phyloP scores from a whole-genome alignment of 2,797 vertebrate species.

The Typhlichthys eigenmanni region DNA sequence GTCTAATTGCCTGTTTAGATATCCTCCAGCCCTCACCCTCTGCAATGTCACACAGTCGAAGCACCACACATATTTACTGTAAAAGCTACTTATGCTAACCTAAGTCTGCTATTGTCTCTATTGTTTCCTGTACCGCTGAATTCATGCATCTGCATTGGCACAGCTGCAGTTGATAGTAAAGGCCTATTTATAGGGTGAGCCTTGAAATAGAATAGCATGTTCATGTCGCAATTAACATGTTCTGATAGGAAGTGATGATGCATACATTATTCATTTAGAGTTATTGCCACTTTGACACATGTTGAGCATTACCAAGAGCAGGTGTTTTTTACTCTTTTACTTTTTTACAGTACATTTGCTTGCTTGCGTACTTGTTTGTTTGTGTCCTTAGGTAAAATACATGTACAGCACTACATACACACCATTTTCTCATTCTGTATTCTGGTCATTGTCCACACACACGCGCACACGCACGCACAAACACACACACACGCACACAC shows the following conservation, averaged over 20 bases:
- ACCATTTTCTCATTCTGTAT: slow-evolving; percentile 25
- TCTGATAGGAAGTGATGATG: slow-evolving; percentile 42
- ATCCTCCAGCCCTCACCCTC: slow-evolving; percentile 65
- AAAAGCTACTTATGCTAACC: slow-evolving; percentile 50
- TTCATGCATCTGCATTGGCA: slow-evolving; percentile 44
- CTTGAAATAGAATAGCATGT: slow-evolving; percentile 25
- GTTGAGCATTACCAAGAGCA: slow-evolving; percentile 24
- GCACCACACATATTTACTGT: slow-evolving; percentile 72
- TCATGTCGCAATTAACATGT: slow-evolving; percentile 50
- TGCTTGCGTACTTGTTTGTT: too few relatives aligned
- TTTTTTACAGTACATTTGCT: background rate
- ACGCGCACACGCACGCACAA: too few relatives aligned
- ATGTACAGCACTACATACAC: too few relatives aligned
- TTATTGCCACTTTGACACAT: slow-evolving; percentile 44
- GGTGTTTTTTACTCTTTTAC: slow-evolving; percentile 38
- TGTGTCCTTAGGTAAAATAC: too few relatives aligned
- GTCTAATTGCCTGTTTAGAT: slow-evolving; percentile 75
- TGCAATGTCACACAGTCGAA: slow-evolving; percentile 60
- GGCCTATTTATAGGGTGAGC: slow-evolving; percentile 47
- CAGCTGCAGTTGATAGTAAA: slow-evolving; percentile 43
- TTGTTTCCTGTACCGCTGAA: slow-evolving; percentile 37
- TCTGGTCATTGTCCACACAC: too few relatives aligned
- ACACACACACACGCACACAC: too few relatives aligned
- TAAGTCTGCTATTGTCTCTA: slow-evolving; percentile 21
- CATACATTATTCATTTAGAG: slow-evolving; percentile 54